These are phyloP conservation scores for Turritopsis rubra DNA, from an alignment of 30 jellyfish, hydroid and myxozoan genomes.

Conservation along the genomic window DNA sequence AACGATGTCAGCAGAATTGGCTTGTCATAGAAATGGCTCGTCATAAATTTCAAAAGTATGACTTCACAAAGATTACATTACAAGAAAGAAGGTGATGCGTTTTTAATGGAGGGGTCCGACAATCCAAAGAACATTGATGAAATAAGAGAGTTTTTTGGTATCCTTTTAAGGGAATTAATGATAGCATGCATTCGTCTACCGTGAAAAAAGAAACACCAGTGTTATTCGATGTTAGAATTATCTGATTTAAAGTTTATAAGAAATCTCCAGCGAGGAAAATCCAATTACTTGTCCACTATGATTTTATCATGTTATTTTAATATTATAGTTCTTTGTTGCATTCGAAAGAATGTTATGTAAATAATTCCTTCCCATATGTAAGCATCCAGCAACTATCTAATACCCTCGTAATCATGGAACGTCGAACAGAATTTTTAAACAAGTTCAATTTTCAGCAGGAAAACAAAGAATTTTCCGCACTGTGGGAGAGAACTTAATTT, in stretches of 20 bases:
- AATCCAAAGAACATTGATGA: too few species aligned
- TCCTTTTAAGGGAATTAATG: too few species aligned
- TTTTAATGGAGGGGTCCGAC: too few species aligned
- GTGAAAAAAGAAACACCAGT: too few species aligned
- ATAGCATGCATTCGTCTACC: too few species aligned
- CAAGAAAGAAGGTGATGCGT: too few species aligned
- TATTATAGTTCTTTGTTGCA: not conserved
- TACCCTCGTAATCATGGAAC: not conserved
- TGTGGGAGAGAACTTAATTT: not conserved
- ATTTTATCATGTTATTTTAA: not conserved
- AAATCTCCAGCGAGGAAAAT: not conserved
- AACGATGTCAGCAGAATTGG: not conserved
- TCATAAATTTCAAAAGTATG: not conserved
- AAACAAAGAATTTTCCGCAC: not conserved
- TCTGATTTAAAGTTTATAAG: not conserved
- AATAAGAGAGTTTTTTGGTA: too few species aligned
- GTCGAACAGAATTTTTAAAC: not conserved
- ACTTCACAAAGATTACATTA: too few species aligned
- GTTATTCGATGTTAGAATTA: not conserved
- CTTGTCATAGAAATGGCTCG: not conserved
- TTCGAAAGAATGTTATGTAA: not conserved
- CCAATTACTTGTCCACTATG: not conserved
- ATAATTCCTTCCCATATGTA: not conserved
- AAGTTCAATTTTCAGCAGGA: not conserved
- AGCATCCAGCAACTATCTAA: not conserved